These are phyloP conservation scores for Lithobates sylvaticus DNA, from an alignment of 2,797 vertebrate species.

Conservation along the genomic window DNA sequence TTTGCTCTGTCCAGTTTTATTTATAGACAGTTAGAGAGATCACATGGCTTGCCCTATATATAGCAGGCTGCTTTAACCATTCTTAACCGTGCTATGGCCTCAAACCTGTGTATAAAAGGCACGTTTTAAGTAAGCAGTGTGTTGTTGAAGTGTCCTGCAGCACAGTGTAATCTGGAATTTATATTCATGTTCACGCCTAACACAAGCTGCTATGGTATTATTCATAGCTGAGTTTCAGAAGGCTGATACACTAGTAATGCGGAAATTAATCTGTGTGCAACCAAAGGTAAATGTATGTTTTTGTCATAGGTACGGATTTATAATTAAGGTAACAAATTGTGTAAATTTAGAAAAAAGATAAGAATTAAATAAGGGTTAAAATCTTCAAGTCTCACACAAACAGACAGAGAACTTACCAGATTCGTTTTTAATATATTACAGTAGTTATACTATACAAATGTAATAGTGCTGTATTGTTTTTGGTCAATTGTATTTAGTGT, in stretches of 20 bases:
- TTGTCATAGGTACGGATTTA: neutral
- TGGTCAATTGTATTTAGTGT: too few species aligned
- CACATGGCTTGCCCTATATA: neutral
- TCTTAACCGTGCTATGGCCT: neutral
- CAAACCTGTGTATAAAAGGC: neutral
- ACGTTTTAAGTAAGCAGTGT: neutral
- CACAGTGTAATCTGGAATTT: neutral
- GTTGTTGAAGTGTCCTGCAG: neutral
- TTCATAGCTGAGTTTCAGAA: neutral
- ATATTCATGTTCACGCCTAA: slow-evolving; percentile 6
- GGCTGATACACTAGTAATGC: neutral
- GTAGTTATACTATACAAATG: too few species aligned
- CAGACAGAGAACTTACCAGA: too few species aligned
- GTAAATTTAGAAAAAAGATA: neutral
- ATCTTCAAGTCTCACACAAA: too few species aligned
- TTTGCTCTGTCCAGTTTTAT: neutral
- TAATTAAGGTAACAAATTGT: neutral
- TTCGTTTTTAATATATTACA: too few species aligned
- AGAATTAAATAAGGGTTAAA: too few species aligned
- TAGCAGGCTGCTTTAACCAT: neutral
- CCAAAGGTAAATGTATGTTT: neutral
- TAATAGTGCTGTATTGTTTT: too few species aligned
- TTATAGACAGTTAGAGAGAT: neutral
- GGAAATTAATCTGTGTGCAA: neutral
- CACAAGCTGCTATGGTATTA: neutral